phyloP scores from a whole-genome alignment of 1,140 invertebrate genomes.

The Leptestheria dahalacensis region DNA sequence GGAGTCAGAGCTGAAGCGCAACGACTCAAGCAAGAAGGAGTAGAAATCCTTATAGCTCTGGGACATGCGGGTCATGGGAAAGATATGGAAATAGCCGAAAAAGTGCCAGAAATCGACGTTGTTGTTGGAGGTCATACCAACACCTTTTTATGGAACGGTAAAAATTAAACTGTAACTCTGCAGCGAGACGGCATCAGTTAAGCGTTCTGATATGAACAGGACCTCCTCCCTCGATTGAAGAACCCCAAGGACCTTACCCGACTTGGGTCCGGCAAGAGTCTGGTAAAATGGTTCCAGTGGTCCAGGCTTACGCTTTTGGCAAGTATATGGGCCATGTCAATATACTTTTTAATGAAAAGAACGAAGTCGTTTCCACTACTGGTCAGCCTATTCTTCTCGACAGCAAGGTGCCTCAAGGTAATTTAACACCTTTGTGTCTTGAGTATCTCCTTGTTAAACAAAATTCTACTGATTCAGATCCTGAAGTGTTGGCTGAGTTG shows the following conservation, averaged over 20 bases:
- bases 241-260: constrained; percentile 57
- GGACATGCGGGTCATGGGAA: constrained; percentile 71
- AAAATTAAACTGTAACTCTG: no score
- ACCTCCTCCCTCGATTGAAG: constrained; percentile 43
- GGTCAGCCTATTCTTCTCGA: constrained; percentile 74
- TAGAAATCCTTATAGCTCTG: constrained; percentile 66
- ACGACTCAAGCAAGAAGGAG: constrained; percentile 42
- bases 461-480: constrained; percentile 31
- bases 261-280: constrained; percentile 48
- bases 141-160: constrained; percentile 64
- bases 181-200: no score
- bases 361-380: constrained; percentile 46
- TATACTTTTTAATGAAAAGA: constrained; percentile 50
- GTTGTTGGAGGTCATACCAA: constrained; percentile 79
- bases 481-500: constrained; percentile 44
- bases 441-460: not conserved
- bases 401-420: constrained; percentile 43
- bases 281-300: constrained; percentile 60
- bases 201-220: constrained; percentile 2
- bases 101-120: constrained; percentile 68
- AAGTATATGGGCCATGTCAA: constrained; percentile 74
- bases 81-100: constrained; percentile 58
- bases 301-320: constrained; percentile 80
- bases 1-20: constrained; percentile 49
- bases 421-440: not conserved